phyloP scores from a whole-genome alignment of 2,888 invertebrate genomes.

The Hydrotaea cyrtoneurina region DNA sequence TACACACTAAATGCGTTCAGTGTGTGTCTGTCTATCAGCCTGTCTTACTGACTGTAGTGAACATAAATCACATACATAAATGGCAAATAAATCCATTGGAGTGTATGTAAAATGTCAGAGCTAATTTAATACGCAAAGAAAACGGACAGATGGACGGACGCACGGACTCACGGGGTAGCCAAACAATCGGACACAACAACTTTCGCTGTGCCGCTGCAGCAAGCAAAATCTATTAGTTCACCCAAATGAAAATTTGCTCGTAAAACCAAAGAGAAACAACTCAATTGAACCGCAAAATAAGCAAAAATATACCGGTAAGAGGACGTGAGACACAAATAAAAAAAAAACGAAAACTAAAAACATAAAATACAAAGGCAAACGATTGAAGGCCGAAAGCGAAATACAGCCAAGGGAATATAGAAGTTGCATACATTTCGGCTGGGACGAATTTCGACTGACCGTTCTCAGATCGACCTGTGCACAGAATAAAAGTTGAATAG shows the following conservation, averaged over 20 bases:
- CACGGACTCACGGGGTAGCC: not conserved
- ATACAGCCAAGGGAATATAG: not conserved
- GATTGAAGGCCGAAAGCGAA: not conserved
- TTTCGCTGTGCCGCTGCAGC: slow-evolving; percentile 45
- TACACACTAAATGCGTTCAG: not conserved
- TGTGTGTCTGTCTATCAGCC: not conserved
- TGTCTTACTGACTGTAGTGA: not conserved
- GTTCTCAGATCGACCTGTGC: too few species aligned
- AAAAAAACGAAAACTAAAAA: not conserved
- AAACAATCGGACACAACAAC: slow-evolving; percentile 39
- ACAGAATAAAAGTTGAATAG: too few species aligned
- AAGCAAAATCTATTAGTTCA: slow-evolving; percentile 36
- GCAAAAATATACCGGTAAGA: not conserved
- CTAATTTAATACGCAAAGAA: slow-evolving; percentile 48
- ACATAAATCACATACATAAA: slow-evolving; percentile 58
- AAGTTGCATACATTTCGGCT: not conserved
- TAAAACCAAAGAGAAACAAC: slow-evolving; percentile 33
- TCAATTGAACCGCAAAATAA: slow-evolving; percentile 39
- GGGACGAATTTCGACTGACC: too few species aligned
- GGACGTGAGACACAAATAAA: not conserved
- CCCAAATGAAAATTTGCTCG: slow-evolving; percentile 16
- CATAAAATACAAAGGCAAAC: too few species aligned
- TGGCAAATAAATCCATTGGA: slow-evolving; percentile 58
- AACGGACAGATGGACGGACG: slow-evolving; percentile 18
- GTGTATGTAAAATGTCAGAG: slow-evolving; percentile 62